These are phyloP conservation scores for Luperina nickerlii DNA, from an alignment of 2,888 invertebrate genomes.

Conservation along the genomic window DNA sequence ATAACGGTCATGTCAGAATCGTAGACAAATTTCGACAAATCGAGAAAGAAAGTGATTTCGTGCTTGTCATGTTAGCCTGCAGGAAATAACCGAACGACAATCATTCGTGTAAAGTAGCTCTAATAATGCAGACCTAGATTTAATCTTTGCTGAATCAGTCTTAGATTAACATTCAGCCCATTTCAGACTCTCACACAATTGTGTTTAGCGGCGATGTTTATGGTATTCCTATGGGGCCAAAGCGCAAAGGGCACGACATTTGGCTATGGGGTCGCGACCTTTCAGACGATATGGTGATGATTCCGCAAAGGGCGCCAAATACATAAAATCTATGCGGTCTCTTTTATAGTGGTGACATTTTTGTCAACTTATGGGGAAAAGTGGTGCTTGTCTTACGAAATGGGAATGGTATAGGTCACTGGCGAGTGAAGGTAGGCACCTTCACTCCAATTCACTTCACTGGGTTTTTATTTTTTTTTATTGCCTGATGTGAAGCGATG, in stretches of 20 bases:
- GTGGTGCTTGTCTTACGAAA: constrained; percentile 41
- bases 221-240: constrained; percentile 71
- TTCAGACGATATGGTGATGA: constrained; percentile 76
- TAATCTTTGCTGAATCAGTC: background rate
- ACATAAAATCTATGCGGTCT: constrained; percentile 79
- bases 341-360: constrained; percentile 81
- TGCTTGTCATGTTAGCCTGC: too few relatives aligned
- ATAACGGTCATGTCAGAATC: too few relatives aligned
- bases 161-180: background rate
- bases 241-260: constrained; percentile 86
- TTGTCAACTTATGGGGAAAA: constrained; percentile 54
- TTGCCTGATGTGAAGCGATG: too few relatives aligned
- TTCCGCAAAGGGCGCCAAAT: constrained; percentile 80
- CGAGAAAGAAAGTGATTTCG: background rate
- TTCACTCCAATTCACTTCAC: too few relatives aligned
- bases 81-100: background rate
- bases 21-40: background rate
- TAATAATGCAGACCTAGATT: background rate
- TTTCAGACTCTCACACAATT: constrained; percentile 10
- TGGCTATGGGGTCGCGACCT: constrained; percentile 82
- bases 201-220: constrained; percentile 58
- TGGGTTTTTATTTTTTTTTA: background rate
- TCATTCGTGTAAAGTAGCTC: background rate
- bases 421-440: background rate
- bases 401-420: constrained; percentile 46